These are phyloP conservation scores for Ceratina australensis DNA, from an alignment of 1,140 invertebrate genomes.

Conservation along the genomic window DNA sequence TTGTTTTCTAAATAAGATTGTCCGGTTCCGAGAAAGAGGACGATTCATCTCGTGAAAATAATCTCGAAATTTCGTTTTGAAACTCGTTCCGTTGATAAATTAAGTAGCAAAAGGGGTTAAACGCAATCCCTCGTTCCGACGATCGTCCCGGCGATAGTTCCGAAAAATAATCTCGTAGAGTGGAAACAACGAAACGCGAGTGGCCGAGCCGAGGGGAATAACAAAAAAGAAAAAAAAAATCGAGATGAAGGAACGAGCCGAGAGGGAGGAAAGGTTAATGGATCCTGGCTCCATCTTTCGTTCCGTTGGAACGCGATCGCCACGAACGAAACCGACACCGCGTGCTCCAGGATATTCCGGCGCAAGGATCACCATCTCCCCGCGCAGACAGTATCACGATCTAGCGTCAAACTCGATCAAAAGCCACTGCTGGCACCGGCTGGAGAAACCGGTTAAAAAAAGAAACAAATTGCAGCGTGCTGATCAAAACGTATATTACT, in stretches of 20 bases:
- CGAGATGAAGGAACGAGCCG: neutral
- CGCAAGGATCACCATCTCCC: conserved; percentile 65
- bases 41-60: too few species aligned
- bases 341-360: conserved; percentile 57
- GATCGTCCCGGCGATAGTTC: neutral
- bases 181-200: conserved; percentile 15
- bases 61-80: too few species aligned
- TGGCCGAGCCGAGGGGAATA: too few species aligned
- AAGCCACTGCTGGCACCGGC: conserved; percentile 49
- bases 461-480: conserved; percentile 18
- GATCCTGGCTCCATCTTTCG: conserved; percentile 12
- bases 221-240: too few species aligned
- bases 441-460: conserved; percentile 22
- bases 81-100: too few species aligned
- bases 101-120: neutral
- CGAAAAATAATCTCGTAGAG: neutral
- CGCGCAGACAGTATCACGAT: conserved; percentile 72
- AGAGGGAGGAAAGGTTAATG: conserved; percentile 26
- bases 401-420: conserved; percentile 75
- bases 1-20: too few species aligned
- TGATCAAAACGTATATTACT: too few species aligned
- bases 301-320: conserved; percentile 44
- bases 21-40: too few species aligned
- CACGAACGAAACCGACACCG: conserved; percentile 69
- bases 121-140: conserved; percentile 11